Evolutionary conservation across 2,113 vertebrate species (phyloP).

Genomic region (Scophthalmus maximus): DNA sequence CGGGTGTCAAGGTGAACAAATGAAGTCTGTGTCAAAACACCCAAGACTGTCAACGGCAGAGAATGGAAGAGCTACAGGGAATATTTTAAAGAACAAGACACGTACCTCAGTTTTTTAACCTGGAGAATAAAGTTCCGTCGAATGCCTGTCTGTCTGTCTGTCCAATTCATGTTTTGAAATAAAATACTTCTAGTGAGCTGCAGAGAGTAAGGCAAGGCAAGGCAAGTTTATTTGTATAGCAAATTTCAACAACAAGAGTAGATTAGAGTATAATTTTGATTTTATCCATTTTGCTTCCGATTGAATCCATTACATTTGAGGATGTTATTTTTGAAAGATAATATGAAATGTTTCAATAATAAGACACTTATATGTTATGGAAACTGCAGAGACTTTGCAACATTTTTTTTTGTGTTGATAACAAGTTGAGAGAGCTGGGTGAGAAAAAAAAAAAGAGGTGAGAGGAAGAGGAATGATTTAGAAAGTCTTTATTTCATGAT

Average conservation of each 20-base stretch:
- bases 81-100: not conserved
- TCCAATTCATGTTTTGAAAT: not conserved
- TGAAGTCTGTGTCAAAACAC: slow-evolving; percentile 27
- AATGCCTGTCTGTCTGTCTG: too few relatives aligned
- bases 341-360: not conserved
- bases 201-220: too few relatives aligned
- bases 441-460: too few relatives aligned
- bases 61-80: not conserved
- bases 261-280: not conserved
- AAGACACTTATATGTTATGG: too few relatives aligned
- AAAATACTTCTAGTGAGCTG: slow-evolving; percentile 6
- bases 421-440: too few relatives aligned
- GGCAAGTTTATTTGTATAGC: too few relatives aligned
- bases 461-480: too few relatives aligned
- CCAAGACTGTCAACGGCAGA: slow-evolving; percentile 4
- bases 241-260: too few relatives aligned
- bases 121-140: not conserved
- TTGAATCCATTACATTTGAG: not conserved
- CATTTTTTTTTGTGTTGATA: too few relatives aligned
- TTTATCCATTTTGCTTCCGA: not conserved
- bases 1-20: slow-evolving; percentile 18
- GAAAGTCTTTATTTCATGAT: too few relatives aligned
- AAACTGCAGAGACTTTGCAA: too few relatives aligned
- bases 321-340: too few relatives aligned
- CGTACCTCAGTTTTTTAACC: not conserved